phyloP scores from a whole-genome alignment of 2,888 invertebrate genomes.

The Homarus gammarus region DNA sequence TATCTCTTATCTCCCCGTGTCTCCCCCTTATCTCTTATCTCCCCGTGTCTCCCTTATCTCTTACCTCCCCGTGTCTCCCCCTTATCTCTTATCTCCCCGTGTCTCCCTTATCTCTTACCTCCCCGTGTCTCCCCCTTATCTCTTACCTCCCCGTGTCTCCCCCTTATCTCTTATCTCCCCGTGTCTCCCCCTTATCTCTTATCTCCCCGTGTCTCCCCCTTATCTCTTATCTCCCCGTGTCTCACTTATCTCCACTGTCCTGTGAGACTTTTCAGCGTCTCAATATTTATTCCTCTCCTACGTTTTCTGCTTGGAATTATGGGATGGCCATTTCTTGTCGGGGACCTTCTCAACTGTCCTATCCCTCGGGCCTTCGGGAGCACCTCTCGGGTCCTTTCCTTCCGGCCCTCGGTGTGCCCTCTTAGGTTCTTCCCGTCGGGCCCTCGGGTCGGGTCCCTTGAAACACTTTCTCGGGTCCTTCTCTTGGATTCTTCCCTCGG shows the following conservation, averaged over 20 bases:
- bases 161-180: neutral
- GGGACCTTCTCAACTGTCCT: neutral
- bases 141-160: neutral
- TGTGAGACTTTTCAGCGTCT: slow-evolving; percentile 35
- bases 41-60: neutral
- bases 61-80: neutral
- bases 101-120: no score
- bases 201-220: neutral
- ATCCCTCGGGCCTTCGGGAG: neutral
- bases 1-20: neutral
- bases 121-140: neutral
- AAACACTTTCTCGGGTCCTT: no score
- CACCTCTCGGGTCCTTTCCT: no score
- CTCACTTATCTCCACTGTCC: neutral
- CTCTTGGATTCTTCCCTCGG: no score
- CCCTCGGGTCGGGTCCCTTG: no score
- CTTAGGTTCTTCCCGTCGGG: no score
- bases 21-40: neutral
- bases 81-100: neutral
- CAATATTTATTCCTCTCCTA: slow-evolving; percentile 27
- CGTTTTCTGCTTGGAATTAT: slow-evolving; percentile 26
- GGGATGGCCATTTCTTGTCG: slow-evolving; percentile 14
- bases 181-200: neutral
- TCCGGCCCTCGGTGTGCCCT: no score
- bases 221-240: neutral